Conservation (phyloP, 2,797 vertebrate species). For the Gymnoscopelus braueri region DNA sequence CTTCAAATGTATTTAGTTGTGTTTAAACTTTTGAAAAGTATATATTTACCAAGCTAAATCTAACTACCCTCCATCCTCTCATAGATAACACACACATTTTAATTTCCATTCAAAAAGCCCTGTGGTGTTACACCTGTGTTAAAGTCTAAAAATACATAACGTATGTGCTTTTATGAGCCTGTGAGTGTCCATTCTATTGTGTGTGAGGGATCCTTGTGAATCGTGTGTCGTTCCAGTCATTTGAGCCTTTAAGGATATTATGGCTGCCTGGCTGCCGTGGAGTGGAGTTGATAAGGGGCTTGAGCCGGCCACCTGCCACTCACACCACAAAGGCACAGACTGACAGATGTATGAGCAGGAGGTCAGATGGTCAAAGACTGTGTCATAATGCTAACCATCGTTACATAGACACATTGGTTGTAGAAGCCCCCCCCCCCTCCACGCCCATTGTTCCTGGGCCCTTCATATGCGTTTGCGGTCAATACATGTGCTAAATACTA, state of each 20-base stretch:
- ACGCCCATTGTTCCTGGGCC: conserved; percentile 23
- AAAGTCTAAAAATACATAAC: no score
- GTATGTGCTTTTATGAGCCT: conserved; percentile 11
- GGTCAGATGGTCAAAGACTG: conserved; percentile 74
- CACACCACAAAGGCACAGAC: conserved; percentile 66
- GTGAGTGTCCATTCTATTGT: conserved; percentile 20
- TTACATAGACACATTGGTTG: conserved; percentile 42
- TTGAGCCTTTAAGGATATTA: conserved; percentile 54
- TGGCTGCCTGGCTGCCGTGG: conserved; percentile 46
- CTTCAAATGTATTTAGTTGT: no score
- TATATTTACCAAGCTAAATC: no score
- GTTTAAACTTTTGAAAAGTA: no score
- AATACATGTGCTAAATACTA: conserved; percentile 33
- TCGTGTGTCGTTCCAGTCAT: conserved; percentile 42
- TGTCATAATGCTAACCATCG: conserved; percentile 65
- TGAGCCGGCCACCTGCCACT: conserved; percentile 71
- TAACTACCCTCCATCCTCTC: no score
- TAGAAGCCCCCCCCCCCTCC: conserved; percentile 1
- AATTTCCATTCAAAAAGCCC: no score
- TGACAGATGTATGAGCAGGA: conserved; percentile 72
- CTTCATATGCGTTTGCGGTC: conserved; percentile 16
- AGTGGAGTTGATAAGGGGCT: conserved; percentile 29
- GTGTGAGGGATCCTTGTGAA: conserved; percentile 38
- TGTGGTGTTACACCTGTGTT: neutral
- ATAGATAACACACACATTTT: no score